phyloP scores from a whole-genome alignment of 2,797 vertebrate genomes.

The Falco cherrug region DNA sequence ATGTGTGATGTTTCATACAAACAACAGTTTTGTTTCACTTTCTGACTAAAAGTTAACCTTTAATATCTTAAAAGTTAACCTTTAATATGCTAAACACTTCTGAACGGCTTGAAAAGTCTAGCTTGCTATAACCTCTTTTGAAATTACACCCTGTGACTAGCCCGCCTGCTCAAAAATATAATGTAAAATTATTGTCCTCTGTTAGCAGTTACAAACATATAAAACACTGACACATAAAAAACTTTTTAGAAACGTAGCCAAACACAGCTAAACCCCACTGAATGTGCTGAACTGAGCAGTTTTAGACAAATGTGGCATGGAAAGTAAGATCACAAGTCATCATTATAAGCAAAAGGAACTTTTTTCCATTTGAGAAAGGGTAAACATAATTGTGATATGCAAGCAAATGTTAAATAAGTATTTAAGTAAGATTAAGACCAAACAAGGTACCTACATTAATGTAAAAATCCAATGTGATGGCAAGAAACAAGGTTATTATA shows the following conservation, averaged over 20 bases:
- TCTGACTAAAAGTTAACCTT: too few relatives aligned
- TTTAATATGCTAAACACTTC: not conserved
- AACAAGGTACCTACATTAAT: not conserved
- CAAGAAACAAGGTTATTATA: not conserved
- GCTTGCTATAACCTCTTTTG: not conserved
- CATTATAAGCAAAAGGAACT: not conserved
- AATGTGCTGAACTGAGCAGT: not conserved
- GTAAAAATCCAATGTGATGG: not conserved
- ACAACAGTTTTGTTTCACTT: not conserved
- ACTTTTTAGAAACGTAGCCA: not conserved
- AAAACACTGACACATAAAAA: conserved; percentile 54
- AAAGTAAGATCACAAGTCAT: not conserved
- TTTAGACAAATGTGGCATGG: not conserved
- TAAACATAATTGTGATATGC: not conserved
- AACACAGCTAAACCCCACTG: not conserved
- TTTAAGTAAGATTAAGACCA: not conserved
- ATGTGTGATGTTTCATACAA: not conserved
- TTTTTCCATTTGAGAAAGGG: not conserved
- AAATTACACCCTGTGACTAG: not conserved
- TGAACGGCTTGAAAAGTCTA: not conserved
- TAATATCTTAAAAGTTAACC: not conserved
- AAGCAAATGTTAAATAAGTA: not conserved
- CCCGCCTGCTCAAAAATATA: not conserved
- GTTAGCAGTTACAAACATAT: conserved; percentile 13
- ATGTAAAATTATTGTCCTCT: conserved; percentile 35